Evolutionary conservation across 2,113 vertebrate species (phyloP).

Genomic region (Bujurquina vittata): DNA sequence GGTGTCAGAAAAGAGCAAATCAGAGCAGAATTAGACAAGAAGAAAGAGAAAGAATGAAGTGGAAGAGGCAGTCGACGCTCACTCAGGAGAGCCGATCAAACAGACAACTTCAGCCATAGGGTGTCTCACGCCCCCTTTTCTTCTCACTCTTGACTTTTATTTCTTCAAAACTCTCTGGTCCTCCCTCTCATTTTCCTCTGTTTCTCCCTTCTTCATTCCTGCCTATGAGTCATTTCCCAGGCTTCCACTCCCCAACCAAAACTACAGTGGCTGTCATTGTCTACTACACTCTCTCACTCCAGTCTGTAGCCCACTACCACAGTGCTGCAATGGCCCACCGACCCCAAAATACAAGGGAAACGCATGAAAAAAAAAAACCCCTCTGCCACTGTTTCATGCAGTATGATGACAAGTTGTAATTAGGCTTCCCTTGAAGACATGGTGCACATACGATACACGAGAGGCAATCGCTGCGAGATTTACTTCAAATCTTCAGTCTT

Average conservation of each 20-base stretch:
- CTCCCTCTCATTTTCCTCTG: constrained; percentile 7
- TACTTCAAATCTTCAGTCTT: constrained; percentile 34
- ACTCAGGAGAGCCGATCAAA: constrained; percentile 68
- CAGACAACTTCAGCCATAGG: constrained; percentile 55
- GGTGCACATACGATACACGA: constrained; percentile 41
- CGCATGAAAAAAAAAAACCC: not conserved
- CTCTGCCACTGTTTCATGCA: constrained; percentile 27
- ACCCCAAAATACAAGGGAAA: not conserved
- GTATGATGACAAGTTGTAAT: constrained; percentile 61
- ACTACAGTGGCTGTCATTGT: constrained; percentile 80
- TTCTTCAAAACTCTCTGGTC: constrained; percentile 22
- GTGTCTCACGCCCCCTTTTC: constrained; percentile 47
- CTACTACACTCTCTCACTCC: constrained; percentile 42
- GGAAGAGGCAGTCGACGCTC: constrained; percentile 41
- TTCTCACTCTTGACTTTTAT: constrained; percentile 57
- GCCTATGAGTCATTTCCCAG: constrained; percentile 74
- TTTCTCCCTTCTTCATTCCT: constrained; percentile 66
- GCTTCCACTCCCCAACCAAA: constrained; percentile 67
- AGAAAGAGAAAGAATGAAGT: constrained; percentile 14
- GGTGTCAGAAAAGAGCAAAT: constrained; percentile 43
- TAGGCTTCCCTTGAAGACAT: constrained; percentile 59
- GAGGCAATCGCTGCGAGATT: constrained; percentile 31
- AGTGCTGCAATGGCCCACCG: constrained; percentile 14
- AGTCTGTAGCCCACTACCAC: constrained; percentile 28
- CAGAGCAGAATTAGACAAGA: constrained; percentile 7